phyloP scores from a whole-genome alignment of 2,888 invertebrate species.

The Cenopis cana region DNA sequence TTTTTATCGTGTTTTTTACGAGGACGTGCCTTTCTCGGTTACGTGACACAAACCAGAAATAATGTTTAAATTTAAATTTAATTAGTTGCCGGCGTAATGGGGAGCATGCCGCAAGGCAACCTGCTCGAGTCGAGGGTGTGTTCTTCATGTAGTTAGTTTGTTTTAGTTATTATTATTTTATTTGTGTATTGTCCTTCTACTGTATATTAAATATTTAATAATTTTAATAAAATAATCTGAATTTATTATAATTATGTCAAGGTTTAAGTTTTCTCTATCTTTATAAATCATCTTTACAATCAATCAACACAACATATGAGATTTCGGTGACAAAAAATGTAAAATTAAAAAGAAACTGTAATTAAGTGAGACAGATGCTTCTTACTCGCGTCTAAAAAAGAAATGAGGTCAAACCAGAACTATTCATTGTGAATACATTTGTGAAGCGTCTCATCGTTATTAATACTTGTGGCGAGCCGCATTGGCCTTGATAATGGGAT shows the following conservation, averaged over 20 bases:
- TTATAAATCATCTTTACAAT: constrained; percentile 18
- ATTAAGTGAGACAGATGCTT: constrained; percentile 36
- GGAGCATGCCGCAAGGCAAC: too few species aligned
- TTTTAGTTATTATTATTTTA: too few species aligned
- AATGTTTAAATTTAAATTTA: too few species aligned
- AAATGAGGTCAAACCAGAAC: constrained; percentile 71
- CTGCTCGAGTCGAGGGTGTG: too few species aligned
- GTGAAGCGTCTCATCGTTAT: constrained; percentile 41
- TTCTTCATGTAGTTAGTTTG: too few species aligned
- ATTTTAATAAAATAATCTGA: background rate
- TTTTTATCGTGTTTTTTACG: too few species aligned
- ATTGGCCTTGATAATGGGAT: constrained; percentile 40
- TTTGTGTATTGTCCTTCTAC: too few species aligned
- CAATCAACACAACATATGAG: constrained; percentile 17
- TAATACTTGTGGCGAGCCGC: constrained; percentile 34
- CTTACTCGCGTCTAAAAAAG: constrained; percentile 62
- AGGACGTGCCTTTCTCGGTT: too few species aligned
- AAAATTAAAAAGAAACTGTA: constrained; percentile 29
- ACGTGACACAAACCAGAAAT: too few species aligned
- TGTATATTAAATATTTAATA: background rate
- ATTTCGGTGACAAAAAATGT: constrained; percentile 16
- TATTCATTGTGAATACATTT: constrained; percentile 60
- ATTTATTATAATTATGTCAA: constrained; percentile 22
- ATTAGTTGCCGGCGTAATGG: too few species aligned
- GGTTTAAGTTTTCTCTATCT: background rate